Percentiles rank a stretch among this genome's conserved stretches.
These are phyloP conservation scores for Penaeus japonicus DNA, from an alignment of 1,140 invertebrate genomes.

Conservation along the genomic window DNA sequence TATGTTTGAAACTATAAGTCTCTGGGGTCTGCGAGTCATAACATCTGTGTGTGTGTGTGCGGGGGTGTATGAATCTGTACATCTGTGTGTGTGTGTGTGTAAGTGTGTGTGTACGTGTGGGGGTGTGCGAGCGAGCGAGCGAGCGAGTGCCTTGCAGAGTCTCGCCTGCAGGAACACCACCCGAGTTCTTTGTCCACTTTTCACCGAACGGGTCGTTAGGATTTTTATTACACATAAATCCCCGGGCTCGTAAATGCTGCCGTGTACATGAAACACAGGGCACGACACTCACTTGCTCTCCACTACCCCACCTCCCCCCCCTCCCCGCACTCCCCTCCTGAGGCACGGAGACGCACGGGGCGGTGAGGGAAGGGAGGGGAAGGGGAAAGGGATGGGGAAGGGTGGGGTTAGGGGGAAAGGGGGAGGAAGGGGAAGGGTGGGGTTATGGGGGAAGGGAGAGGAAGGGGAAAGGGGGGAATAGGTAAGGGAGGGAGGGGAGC, in stretches of 20 bases:
- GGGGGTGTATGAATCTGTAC: neutral
- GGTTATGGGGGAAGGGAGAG: neutral
- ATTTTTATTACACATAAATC: slow-evolving; percentile 6
- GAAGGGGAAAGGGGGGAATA: neutral
- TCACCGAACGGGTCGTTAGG: neutral
- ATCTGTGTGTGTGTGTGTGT: neutral
- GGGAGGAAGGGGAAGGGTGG: neutral
- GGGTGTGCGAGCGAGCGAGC: neutral
- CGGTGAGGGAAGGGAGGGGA: neutral
- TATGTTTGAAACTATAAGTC: too few relatives aligned
- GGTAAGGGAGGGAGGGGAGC: too few relatives aligned
- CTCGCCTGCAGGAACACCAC: neutral
- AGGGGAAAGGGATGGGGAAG: neutral
- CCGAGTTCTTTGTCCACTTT: neutral
- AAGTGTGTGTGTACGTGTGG: neutral
- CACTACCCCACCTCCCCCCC: too few relatives aligned
- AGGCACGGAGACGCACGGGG: neutral
- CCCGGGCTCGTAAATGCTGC: neutral
- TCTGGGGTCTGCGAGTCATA: too few relatives aligned
- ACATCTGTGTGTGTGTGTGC: neutral
- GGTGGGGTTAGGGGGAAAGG: too few relatives aligned
- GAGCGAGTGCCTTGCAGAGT: neutral
- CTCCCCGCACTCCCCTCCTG: too few relatives aligned
- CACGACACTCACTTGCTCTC: neutral
- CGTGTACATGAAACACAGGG: neutral